Conservation (phyloP, 2,888 invertebrate species). For the Philereme transversata region DNA sequence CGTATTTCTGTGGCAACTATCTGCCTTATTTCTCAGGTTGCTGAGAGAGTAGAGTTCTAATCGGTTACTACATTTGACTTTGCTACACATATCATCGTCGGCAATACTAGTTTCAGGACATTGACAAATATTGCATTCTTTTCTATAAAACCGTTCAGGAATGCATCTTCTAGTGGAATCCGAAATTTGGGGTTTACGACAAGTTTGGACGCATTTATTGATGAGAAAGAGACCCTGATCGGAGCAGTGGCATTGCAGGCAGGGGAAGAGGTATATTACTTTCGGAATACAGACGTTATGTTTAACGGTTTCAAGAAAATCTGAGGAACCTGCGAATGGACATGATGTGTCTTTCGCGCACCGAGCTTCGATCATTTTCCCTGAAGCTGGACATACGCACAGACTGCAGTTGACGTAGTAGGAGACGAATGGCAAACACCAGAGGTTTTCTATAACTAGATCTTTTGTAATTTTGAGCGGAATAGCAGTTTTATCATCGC, state of each 20-base stretch:
- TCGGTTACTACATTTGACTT: constrained; percentile 44
- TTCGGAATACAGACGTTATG: constrained; percentile 66
- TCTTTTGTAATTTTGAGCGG: constrained; percentile 16
- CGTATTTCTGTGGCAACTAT: constrained; percentile 53
- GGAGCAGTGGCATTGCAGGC: constrained; percentile 68
- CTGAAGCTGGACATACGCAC: constrained; percentile 70
- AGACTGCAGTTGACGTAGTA: constrained; percentile 71
- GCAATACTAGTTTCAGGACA: constrained; percentile 60
- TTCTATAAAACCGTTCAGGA: constrained; percentile 60
- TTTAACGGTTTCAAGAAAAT: constrained; percentile 41
- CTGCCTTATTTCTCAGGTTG: constrained; percentile 42
- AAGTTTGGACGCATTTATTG: constrained; percentile 66
- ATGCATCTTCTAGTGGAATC: constrained; percentile 50
- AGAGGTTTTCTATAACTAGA: constrained; percentile 31
- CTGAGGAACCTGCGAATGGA: constrained; percentile 39
- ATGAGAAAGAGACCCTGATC: constrained; percentile 60
- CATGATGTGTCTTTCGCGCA: constrained; percentile 70
- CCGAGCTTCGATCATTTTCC: constrained; percentile 57
- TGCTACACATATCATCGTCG: constrained; percentile 55
- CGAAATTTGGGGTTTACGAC: constrained; percentile 41
- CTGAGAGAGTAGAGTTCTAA: constrained; percentile 39
- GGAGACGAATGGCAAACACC: constrained; percentile 65
- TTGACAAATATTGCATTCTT: constrained; percentile 63
- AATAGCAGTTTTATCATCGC: constrained; percentile 37
- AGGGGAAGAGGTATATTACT: constrained; percentile 70